A percentile compares a stretch with the other conserved stretches of the same genome.
Conservation (phyloP, 2,113 vertebrate species). For the Ploceus nigricollis region DNA sequence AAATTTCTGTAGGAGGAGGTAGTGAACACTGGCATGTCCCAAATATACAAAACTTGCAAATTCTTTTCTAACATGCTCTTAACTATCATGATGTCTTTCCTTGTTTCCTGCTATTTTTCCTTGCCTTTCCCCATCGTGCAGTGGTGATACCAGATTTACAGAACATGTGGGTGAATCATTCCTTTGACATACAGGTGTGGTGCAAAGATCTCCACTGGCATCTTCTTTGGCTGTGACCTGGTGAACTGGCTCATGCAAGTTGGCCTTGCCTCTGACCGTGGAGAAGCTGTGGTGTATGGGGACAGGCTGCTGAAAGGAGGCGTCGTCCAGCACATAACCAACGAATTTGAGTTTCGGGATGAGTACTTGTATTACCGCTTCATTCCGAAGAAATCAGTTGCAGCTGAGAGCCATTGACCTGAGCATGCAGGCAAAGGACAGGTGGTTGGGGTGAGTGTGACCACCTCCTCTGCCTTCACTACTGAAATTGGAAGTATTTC, state of each 20-base stretch:
- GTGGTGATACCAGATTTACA: conserved; percentile 83
- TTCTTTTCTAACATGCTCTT: conserved; percentile 63
- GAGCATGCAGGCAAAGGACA: background rate
- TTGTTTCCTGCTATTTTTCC: conserved; percentile 67
- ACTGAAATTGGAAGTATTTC: background rate
- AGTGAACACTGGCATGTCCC: conserved; percentile 19
- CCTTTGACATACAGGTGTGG: conserved; percentile 85
- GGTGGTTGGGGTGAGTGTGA: background rate
- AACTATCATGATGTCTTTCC: conserved; percentile 72
- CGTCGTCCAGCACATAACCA: conserved; percentile 84
- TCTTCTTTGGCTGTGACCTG: conserved; percentile 91
- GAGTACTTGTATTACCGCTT: conserved; percentile 85
- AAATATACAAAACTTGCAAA: conserved; percentile 24
- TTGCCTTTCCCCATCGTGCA: conserved; percentile 72
- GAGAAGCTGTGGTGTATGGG: conserved; percentile 87
- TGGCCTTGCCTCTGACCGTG: conserved; percentile 85
- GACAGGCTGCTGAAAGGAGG: conserved; percentile 84
- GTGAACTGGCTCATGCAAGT: conserved; percentile 92
- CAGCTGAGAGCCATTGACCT: background rate
- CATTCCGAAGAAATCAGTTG: conserved; percentile 46
- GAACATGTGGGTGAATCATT: conserved; percentile 81
- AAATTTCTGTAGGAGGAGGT: background rate
- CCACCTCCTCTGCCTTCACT: background rate
- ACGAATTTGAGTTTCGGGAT: conserved; percentile 85
- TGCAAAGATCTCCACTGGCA: conserved; percentile 74